A percentile compares a stretch with the other conserved stretches of the same genome.
phyloP scores from a whole-genome alignment of 2,888 invertebrate genomes.

The Cosmia pyralina region DNA sequence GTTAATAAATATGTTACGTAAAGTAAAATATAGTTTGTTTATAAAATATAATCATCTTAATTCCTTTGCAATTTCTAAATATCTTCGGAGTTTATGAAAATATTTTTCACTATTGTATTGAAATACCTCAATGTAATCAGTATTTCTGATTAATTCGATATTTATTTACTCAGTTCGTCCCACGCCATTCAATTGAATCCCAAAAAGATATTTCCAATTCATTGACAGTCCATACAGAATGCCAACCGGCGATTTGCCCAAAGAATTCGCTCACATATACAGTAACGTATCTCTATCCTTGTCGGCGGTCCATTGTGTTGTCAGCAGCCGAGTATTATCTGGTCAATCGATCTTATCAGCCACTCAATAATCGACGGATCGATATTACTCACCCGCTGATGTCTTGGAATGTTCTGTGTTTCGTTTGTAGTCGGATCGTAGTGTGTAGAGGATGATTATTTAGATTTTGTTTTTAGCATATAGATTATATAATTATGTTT shows the following conservation, averaged over 20 bases:
- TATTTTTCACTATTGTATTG: conserved; percentile 3
- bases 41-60: too few relatives aligned
- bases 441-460: conserved; percentile 14
- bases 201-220: conserved; percentile 28
- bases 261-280: conserved; percentile 43
- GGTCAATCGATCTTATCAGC: conserved; percentile 59
- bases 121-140: neutral
- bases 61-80: too few relatives aligned
- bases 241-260: conserved; percentile 15
- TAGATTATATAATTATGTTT: neutral
- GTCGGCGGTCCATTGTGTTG: conserved; percentile 65
- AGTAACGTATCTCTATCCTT: conserved; percentile 37
- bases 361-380: conserved; percentile 55
- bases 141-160: neutral
- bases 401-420: conserved; percentile 40
- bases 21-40: neutral
- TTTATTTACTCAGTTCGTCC: neutral
- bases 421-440: conserved; percentile 12
- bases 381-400: conserved; percentile 66
- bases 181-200: conserved; percentile 15
- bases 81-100: neutral
- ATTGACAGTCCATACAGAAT: conserved; percentile 25
- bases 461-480: conserved; percentile 1
- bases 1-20: conserved; percentile 22
- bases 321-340: conserved; percentile 61